Evolutionary conservation across 1,140 invertebrate species (phyloP), one percentile per base, ranked within the genome.

Genomic region (Camponotus floridanus): DNA sequence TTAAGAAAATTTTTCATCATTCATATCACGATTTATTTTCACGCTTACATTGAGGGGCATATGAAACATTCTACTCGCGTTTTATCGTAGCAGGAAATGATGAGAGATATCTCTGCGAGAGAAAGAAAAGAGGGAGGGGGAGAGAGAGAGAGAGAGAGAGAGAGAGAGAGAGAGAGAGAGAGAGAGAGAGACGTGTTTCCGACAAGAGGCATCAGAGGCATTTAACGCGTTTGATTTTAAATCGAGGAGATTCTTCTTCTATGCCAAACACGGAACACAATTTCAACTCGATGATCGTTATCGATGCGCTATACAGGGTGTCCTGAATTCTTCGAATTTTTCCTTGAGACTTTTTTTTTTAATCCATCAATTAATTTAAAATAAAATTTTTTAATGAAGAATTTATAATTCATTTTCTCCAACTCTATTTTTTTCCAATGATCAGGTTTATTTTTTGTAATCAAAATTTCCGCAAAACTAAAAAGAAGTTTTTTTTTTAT

Each of bases 61-160:
- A 51, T 36, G 21, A 68, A 68, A 68, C 11, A 13, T 67, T 79
- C 65, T 67, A 65, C 6, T 79, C 11, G 62, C n/a, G 21, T 68
- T 80, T 80, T 68, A 80, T 48, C 76, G 7, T 33, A 55, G 33
- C 33, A 36, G 62, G 36, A 80, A 70, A 68, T 42, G 48, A 79
- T 55, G 64, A 57, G 76, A 70, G 36, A 70, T 51, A 55, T 57
- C n/a, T 36, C 33, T 21, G 21, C 15, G 3, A 68, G 33, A 11
- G 26, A 15, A 18, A 51, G 18, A 9, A 51, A 15, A 48, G 45
- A 48, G 13, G 13, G 42, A 8, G 39, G 11, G 42, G 3, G 42
- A 45, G 8, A 45, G 42, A 45, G 45, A 51, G 48, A 18, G 3
- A 70, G 9, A 70, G 57, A n/a, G 21, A 68, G n/a, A n/a, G n/a